A percentile compares a stretch with the other conserved stretches of the same genome.
These are phyloP conservation scores for Corynorhinus townsendii DNA, from an alignment of 2,113 vertebrate genomes.

Conservation along the genomic window DNA sequence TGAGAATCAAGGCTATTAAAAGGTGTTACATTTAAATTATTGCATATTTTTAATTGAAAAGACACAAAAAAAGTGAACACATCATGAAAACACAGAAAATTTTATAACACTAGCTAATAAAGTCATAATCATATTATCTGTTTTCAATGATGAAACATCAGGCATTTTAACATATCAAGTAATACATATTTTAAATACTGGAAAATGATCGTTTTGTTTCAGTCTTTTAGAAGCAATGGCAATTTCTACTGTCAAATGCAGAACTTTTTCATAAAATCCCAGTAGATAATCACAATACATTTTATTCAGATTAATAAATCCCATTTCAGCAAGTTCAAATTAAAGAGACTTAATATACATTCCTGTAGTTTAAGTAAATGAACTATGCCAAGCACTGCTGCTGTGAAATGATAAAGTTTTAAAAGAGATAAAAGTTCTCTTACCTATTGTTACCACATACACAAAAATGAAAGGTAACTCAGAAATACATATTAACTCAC, in stretches of 20 bases:
- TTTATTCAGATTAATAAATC: slow-evolving; percentile 19
- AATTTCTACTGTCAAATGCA: slow-evolving; percentile 12
- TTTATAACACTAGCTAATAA: not conserved
- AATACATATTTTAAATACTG: slow-evolving; percentile 13
- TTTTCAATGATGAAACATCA: not conserved
- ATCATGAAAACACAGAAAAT: not conserved
- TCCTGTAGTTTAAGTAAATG: slow-evolving; percentile 38
- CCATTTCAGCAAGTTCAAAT: slow-evolving; percentile 10
- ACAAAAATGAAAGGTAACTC: not conserved
- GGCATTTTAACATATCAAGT: not conserved
- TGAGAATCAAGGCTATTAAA: not conserved
- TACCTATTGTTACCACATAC: not conserved
- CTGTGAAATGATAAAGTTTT: not conserved
- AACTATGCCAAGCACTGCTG: not conserved
- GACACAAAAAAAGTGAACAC: not conserved
- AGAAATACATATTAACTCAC: not conserved
- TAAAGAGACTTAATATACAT: slow-evolving; percentile 33
- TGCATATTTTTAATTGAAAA: not conserved
- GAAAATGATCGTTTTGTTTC: not conserved
- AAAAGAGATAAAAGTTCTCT: not conserved
- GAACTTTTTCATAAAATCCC: not conserved
- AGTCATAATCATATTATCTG: not conserved
- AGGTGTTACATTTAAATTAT: not conserved
- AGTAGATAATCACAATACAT: not conserved
- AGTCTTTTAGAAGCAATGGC: not conserved